These are phyloP conservation scores for Smithornis capensis DNA, from an alignment of 2,113 vertebrate genomes.

Conservation along the genomic window DNA sequence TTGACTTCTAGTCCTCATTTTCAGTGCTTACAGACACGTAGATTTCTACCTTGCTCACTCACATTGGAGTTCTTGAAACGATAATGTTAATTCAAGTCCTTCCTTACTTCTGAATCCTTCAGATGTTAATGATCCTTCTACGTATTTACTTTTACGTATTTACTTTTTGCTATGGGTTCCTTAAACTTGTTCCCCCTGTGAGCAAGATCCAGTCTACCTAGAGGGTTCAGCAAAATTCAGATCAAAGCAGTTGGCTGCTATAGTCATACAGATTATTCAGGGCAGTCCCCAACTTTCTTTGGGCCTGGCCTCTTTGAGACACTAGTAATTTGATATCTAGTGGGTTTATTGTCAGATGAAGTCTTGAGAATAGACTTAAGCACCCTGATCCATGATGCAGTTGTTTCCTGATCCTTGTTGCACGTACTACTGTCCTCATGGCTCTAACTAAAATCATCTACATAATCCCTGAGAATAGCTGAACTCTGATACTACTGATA, in stretches of 20 bases:
- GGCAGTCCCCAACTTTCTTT: background rate
- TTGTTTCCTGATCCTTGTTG: background rate
- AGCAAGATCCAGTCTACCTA: background rate
- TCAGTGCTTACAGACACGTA: background rate
- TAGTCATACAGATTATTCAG: background rate
- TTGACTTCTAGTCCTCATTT: background rate
- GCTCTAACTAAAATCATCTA: background rate
- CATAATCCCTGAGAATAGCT: background rate
- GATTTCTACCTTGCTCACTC: background rate
- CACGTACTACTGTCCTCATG: background rate
- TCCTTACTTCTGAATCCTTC: background rate
- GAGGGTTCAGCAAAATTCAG: background rate
- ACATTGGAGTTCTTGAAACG: background rate
- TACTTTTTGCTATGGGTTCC: background rate
- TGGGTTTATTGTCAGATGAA: background rate
- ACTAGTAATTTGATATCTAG: background rate
- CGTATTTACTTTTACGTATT: background rate
- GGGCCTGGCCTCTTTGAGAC: background rate
- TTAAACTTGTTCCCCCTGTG: background rate
- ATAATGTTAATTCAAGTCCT: background rate
- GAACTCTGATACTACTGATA: background rate
- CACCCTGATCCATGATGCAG: background rate
- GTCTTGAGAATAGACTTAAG: background rate
- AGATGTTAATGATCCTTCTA: background rate
- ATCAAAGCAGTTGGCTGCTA: background rate